Evolutionary conservation across 2,113 vertebrate genomes (phyloP).

Genomic region (Hoplias malabaricus): DNA sequence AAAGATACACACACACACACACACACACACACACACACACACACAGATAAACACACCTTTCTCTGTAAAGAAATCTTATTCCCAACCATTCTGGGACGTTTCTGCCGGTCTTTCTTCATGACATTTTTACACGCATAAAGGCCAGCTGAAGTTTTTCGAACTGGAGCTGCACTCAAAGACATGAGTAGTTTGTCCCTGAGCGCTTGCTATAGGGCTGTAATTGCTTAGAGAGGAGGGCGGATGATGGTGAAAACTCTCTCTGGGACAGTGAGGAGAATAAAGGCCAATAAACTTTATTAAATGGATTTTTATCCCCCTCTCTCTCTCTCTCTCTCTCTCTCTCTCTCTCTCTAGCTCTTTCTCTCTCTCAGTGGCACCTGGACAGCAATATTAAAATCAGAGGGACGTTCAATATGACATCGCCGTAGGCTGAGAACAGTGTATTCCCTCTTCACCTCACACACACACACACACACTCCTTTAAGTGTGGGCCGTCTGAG

Average conservation of each 20-base stretch:
- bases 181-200: too few relatives aligned
- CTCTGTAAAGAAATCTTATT: too few relatives aligned
- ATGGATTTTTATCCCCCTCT: conserved; percentile 54
- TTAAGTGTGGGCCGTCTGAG: conserved; percentile 49
- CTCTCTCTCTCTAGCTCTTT: conserved; percentile 1
- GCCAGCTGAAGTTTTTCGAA: too few relatives aligned
- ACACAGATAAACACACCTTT: conserved; percentile 1
- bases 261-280: conserved; percentile 34
- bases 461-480: conserved; percentile 44
- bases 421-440: conserved; percentile 70
- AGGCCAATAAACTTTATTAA: conserved; percentile 53
- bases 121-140: too few relatives aligned
- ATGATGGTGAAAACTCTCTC: conserved; percentile 56
- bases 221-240: background rate
- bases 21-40: background rate
- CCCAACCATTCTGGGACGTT: too few relatives aligned
- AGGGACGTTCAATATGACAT: conserved; percentile 65
- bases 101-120: background rate
- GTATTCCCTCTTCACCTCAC: conserved; percentile 54
- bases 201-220: background rate
- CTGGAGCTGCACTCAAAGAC: too few relatives aligned
- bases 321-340: conserved; percentile 24
- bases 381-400: conserved; percentile 45
- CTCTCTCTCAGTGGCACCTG: conserved; percentile 41
- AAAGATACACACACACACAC: background rate